Base-by-base conservation (phyloP, 2,888 invertebrate genomes). In the Cancer borealis region DNA sequence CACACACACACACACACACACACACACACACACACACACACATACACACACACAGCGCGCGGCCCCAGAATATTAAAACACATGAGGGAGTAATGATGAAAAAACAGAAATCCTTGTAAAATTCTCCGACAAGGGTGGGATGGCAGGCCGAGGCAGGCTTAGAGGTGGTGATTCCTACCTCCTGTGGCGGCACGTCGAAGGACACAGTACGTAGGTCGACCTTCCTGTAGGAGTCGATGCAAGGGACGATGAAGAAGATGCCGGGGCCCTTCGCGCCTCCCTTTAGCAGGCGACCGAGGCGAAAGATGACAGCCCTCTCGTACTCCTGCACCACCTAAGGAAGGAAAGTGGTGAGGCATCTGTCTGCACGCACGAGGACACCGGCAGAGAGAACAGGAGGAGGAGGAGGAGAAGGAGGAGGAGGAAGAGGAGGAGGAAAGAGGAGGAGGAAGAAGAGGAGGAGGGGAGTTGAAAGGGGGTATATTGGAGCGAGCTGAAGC, bases 221-320 rank as follows among this genome's bases (percentile, higher is more conserved):
- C 96, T 96, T 97, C 0, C 97, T 96, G 96, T 97, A 97, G 14
- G 96, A 96, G 96, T 97, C 97, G 93, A 97, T 97, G 96, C 97
- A 97, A 3, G 97, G 97, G 92, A 98, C 96, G 66, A 97, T 96
- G 96, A 98, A 97, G 95, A 97, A 97, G 96, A 97, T 96, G 89
- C 97, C 97, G 0, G 97, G 97, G 3, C 97, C 97, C 95, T 97
- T 97, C 12, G 97, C 96, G 0, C 97, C 97, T 5, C 97, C 97
- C 26, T 96, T 96, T 84, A 97, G 96, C 26, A 97, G 96, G 49
- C 97, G 96, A 90, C 97, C 97, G 90, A 97, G 96, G 92, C 97
- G 96, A 96, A 99, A 99, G 96, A 99, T 98, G 0, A 99, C 98
- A 30, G 98, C 98, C 96, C 99, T 97, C 96, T 98, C 98, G 96